phyloP scores from a whole-genome alignment of 2,113 vertebrate genomes.

The Heliornis fulica region DNA sequence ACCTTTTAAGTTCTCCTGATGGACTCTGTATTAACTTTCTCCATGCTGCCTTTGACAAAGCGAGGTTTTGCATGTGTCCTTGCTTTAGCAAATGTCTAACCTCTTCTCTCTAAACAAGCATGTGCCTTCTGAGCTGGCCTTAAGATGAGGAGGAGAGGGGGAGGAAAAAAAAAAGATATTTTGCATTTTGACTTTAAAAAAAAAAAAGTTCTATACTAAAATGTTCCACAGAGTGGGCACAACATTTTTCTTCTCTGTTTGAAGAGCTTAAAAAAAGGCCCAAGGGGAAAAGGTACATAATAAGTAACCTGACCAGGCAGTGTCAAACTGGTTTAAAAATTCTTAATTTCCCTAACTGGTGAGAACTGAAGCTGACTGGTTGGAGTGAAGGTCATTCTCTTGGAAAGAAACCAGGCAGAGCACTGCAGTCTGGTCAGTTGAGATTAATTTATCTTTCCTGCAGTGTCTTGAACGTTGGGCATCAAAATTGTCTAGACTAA shows the following conservation, averaged over 20 bases:
- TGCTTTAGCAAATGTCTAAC: not conserved
- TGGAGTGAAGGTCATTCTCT: conserved; percentile 44
- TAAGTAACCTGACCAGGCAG: conserved; percentile 41
- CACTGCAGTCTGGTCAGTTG: not conserved
- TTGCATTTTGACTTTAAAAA: not conserved
- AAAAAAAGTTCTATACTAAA: not conserved
- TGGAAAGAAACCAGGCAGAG: not conserved
- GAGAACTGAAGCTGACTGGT: conserved; percentile 22
- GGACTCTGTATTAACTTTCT: not conserved
- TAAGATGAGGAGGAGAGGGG: not conserved
- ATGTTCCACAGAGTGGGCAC: not conserved
- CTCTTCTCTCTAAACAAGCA: not conserved
- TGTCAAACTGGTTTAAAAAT: not conserved
- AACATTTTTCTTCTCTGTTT: not conserved
- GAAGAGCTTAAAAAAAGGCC: conserved; percentile 37
- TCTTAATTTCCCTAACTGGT: not conserved
- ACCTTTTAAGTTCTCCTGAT: not conserved
- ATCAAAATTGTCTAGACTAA: not conserved
- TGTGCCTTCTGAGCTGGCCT: not conserved
- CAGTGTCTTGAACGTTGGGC: not conserved
- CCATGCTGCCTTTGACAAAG: not conserved
- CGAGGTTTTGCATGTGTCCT: not conserved
- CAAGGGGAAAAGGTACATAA: conserved; percentile 36
- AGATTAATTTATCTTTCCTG: not conserved
- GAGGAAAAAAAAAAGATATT: not conserved